These are phyloP conservation scores for Troides aeacus DNA, from an alignment of 2,888 invertebrate species.

Conservation along the genomic window DNA sequence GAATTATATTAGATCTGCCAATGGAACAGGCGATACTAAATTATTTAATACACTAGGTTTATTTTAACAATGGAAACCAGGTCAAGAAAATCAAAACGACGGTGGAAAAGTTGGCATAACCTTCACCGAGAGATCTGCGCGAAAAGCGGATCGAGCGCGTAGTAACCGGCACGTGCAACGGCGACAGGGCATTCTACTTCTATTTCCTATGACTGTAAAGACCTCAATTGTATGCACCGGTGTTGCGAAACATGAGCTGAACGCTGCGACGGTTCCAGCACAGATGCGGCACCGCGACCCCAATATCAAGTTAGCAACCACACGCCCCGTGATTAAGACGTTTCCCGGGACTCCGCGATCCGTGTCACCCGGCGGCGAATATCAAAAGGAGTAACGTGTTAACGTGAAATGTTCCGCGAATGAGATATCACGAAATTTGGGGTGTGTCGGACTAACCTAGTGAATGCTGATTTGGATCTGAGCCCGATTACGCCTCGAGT, in stretches of 20 bases:
- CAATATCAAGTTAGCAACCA: constrained; percentile 45
- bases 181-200: constrained; percentile 26
- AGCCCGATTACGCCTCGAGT: constrained; percentile 29
- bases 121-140: constrained; percentile 44
- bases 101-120: constrained; percentile 54
- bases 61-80: constrained; percentile 65
- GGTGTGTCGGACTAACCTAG: constrained; percentile 32
- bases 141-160: constrained; percentile 33
- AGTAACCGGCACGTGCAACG: constrained; percentile 31
- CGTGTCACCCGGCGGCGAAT: constrained; percentile 49
- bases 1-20: constrained; percentile 39
- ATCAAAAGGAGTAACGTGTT: constrained; percentile 46
- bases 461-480: constrained; percentile 30
- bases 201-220: constrained; percentile 41
- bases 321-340: constrained; percentile 54
- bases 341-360: constrained; percentile 45
- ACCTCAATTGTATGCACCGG: constrained; percentile 38
- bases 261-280: constrained; percentile 47
- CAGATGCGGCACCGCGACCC: constrained; percentile 61
- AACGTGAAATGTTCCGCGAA: constrained; percentile 44
- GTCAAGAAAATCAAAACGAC: constrained; percentile 73
- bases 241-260: constrained; percentile 34
- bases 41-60: constrained; percentile 64
- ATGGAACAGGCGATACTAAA: constrained; percentile 52
- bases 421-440: constrained; percentile 28